Percentiles rank a stretch among this genome's conserved stretches.
Conservation (phyloP, 2,113 vertebrate genomes). For the Panthera leo region DNA sequence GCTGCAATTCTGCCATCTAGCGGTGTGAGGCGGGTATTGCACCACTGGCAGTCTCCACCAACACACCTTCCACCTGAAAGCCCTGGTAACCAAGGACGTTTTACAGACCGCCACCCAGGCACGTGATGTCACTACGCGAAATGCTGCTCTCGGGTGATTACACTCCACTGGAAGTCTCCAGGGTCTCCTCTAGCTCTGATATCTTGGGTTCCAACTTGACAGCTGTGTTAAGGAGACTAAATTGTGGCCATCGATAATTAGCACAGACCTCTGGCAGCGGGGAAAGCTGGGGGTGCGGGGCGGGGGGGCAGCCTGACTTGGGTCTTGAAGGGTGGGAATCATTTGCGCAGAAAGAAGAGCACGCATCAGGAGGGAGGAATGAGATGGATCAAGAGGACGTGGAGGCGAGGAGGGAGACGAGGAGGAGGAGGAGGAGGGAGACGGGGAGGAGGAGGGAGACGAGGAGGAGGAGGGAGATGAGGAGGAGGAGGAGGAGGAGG, state of each 20-base stretch:
- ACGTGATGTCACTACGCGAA: background rate
- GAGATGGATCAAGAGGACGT: background rate
- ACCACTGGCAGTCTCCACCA: background rate
- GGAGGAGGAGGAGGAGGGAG: no score
- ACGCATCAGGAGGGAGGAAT: background rate
- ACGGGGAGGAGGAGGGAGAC: no score
- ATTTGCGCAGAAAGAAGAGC: background rate
- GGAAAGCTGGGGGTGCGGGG: background rate
- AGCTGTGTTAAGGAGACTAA: background rate
- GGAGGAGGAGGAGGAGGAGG: no score
- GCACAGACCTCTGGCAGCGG: background rate
- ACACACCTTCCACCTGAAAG: background rate
- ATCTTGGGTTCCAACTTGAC: background rate
- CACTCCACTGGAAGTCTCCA: background rate
- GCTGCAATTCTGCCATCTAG: conserved; percentile 52
- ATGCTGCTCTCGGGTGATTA: background rate
- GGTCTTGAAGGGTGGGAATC: background rate
- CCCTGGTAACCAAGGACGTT: background rate
- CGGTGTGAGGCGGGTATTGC: background rate
- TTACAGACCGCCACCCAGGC: background rate
- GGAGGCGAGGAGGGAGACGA: background rate
- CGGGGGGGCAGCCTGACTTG: background rate
- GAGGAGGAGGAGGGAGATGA: no score
- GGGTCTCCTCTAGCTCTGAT: background rate
- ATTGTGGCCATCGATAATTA: background rate